A percentile compares a stretch with the other conserved stretches of the same genome.
These are phyloP conservation scores for Tragelaphus imberbis DNA, from an alignment of 2,113 vertebrate genomes.

Conservation along the genomic window DNA sequence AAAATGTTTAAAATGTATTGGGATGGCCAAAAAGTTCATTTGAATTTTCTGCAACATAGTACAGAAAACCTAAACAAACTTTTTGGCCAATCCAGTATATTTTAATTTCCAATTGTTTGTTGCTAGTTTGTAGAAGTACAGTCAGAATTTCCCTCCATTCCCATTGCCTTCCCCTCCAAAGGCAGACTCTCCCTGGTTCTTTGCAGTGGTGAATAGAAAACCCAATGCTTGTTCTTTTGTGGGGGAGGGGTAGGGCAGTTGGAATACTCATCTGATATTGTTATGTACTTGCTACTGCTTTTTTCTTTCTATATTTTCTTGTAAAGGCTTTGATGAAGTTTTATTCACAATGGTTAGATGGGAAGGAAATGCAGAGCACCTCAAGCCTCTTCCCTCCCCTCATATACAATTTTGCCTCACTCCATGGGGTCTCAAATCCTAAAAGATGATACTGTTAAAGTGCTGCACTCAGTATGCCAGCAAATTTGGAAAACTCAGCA, in stretches of 20 bases:
- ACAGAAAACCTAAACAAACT: not conserved
- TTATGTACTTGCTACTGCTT: not conserved
- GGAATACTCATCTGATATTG: not conserved
- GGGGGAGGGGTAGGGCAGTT: rapidly evolving
- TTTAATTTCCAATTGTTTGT: not conserved
- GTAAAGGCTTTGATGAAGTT: not conserved
- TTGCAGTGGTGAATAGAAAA: not conserved
- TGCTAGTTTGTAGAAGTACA: not conserved
- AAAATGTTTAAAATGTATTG: not conserved
- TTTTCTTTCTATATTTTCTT: not conserved
- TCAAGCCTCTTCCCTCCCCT: not conserved
- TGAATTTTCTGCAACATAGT: not conserved
- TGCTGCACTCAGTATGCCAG: not conserved
- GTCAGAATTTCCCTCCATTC: not conserved
- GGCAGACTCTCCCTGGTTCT: not conserved
- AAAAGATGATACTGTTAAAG: not conserved
- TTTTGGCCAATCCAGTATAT: not conserved
- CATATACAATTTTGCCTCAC: not conserved
- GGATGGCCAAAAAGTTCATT: not conserved
- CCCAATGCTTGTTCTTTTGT: not conserved
- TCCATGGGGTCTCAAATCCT: not conserved
- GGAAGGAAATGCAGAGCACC: not conserved
- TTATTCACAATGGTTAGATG: not conserved
- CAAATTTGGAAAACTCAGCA: not conserved
- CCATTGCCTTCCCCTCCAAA: not conserved